Evolutionary conservation across 2,113 vertebrate species (phyloP).

Genomic region (Carassius carassius): DNA sequence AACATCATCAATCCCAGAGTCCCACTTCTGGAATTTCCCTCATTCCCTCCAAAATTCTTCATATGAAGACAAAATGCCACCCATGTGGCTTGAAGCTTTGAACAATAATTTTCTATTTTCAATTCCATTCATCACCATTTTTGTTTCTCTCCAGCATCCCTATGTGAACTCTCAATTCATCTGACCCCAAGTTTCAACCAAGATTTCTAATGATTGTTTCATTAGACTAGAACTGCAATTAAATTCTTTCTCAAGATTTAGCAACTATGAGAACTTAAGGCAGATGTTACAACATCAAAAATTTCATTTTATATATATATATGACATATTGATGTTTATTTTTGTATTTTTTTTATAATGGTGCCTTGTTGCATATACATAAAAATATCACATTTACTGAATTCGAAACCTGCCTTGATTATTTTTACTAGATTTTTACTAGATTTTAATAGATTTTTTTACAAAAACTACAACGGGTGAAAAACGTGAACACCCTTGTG

Average conservation of each 20-base stretch:
- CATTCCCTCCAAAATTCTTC: conserved; percentile 5
- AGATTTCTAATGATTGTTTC: not conserved
- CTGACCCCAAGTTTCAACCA: not conserved
- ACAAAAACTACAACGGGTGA: not conserved
- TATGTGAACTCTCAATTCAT: not conserved
- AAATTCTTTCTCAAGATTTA: not conserved
- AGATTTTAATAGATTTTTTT: no score
- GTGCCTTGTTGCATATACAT: no score
- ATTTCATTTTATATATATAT: no score
- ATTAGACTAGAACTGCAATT: not conserved
- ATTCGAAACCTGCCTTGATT: no score
- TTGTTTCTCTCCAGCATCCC: not conserved
- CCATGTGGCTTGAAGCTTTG: conserved; percentile 4
- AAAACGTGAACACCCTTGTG: not conserved
- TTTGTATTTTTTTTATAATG: no score
- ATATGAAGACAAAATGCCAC: conserved; percentile 2
- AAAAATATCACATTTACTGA: no score
- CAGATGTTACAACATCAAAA: not conserved
- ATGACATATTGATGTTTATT: no score
- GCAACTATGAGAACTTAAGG: not conserved
- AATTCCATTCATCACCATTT: conserved; percentile 21
- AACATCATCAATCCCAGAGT: not conserved
- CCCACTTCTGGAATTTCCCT: not conserved
- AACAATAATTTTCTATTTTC: conserved; percentile 5
- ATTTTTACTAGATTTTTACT: no score